phyloP scores from a whole-genome alignment of 2,888 invertebrate genomes.

The Tachina lurida region DNA sequence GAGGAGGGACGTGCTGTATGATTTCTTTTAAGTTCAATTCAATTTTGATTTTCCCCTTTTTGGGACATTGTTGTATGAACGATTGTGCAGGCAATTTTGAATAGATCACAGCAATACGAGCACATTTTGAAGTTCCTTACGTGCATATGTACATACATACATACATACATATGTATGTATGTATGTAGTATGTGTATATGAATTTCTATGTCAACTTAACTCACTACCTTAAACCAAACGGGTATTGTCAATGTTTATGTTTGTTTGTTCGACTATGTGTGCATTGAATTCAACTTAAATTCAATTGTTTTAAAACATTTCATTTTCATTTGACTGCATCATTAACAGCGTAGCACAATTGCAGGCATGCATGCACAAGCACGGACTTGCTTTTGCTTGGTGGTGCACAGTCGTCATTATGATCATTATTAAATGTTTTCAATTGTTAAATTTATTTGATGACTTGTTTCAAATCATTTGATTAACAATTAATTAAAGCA shows the following conservation, averaged over 20 bases:
- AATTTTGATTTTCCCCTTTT: conserved; percentile 45
- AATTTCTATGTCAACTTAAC: conserved; percentile 44
- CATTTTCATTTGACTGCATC: conserved; percentile 55
- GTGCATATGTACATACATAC: not conserved
- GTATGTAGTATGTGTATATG: too few relatives aligned
- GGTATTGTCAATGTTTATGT: conserved; percentile 13
- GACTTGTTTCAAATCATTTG: conserved; percentile 48
- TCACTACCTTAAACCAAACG: conserved; percentile 2
- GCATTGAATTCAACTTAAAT: conserved; percentile 41
- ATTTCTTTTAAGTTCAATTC: conserved; percentile 11
- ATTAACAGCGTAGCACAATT: conserved; percentile 13
- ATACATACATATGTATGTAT: too few relatives aligned
- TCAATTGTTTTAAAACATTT: conserved; percentile 58
- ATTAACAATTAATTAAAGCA: conserved; percentile 59
- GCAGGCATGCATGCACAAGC: conserved; percentile 3
- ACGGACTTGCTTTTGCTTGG: conserved; percentile 3
- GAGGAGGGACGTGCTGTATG: conserved; percentile 32
- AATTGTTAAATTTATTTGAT: conserved; percentile 30
- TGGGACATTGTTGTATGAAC: conserved; percentile 1
- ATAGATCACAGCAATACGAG: conserved; percentile 52
- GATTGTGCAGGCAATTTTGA: conserved; percentile 33
- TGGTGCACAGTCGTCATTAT: conserved; percentile 2
- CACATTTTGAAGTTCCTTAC: conserved; percentile 26
- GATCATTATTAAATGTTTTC: conserved; percentile 43
- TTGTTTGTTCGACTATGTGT: conserved; percentile 2